phyloP scores from a whole-genome alignment of 1,140 invertebrate species.

The Sarcophaga peregrina region DNA sequence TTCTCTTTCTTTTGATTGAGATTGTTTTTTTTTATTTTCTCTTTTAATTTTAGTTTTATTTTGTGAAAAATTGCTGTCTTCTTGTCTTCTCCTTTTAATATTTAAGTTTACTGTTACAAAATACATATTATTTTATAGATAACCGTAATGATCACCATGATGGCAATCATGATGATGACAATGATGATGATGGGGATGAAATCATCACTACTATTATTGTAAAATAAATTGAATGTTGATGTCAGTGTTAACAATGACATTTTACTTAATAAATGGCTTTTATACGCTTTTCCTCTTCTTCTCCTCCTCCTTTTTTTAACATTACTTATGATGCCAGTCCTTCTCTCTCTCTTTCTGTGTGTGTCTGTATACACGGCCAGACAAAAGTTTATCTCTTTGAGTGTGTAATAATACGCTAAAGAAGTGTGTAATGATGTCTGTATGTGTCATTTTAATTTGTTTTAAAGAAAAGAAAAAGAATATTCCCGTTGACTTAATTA shows the following conservation, averaged over 20 bases:
- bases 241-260: slow-evolving; percentile 33
- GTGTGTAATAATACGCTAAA: too few species aligned
- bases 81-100: neutral
- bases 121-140: neutral
- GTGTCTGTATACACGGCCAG: too few species aligned
- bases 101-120: neutral
- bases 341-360: too few species aligned
- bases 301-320: too few species aligned
- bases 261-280: slow-evolving; percentile 14
- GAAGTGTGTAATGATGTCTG: too few species aligned
- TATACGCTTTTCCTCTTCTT: neutral
- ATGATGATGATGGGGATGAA: slow-evolving; percentile 18
- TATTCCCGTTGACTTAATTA: neutral
- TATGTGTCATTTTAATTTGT: too few species aligned
- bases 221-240: slow-evolving; percentile 37
- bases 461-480: neutral
- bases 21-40: neutral
- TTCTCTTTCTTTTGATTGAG: neutral
- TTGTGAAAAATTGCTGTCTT: neutral
- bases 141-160: neutral
- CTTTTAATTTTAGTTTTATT: neutral
- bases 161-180: neutral
- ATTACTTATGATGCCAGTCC: too few species aligned
- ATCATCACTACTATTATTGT: slow-evolving; percentile 28
- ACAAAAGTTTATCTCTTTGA: too few species aligned